Percentiles rank a stretch among this genome's conserved stretches.
Conservation (phyloP, 1,140 invertebrate species). For the Bombus picipes region DNA sequence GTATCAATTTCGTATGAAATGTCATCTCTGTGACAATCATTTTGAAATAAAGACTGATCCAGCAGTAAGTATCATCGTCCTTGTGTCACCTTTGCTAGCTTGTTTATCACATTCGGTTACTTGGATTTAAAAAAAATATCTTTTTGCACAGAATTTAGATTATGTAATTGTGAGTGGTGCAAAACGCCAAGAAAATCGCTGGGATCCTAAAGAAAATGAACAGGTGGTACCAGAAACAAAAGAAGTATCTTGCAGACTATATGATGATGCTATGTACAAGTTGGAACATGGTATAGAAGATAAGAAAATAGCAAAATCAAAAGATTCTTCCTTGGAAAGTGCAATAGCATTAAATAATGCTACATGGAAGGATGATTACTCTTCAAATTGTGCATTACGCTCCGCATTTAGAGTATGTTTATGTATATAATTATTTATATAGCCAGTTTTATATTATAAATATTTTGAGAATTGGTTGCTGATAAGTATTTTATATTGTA, state of each 20-base stretch:
- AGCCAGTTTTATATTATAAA: slow-evolving; percentile 5
- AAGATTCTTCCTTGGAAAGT: slow-evolving; percentile 88
- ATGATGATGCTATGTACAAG: slow-evolving; percentile 98
- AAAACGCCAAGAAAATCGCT: slow-evolving; percentile 97
- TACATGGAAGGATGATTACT: slow-evolving; percentile 95
- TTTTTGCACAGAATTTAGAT: slow-evolving; percentile 93
- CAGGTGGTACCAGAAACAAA: slow-evolving; percentile 96
- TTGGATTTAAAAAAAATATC: not conserved
- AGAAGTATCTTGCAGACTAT: slow-evolving; percentile 92
- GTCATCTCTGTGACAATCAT: slow-evolving; percentile 98
- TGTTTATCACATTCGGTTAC: slow-evolving; percentile 1
- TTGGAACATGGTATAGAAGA: slow-evolving; percentile 96
- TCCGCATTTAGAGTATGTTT: slow-evolving; percentile 88
- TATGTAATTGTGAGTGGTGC: slow-evolving; percentile 98
- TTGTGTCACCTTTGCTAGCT: not conserved
- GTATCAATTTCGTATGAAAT: slow-evolving; percentile 99
- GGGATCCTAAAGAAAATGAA: slow-evolving; percentile 98
- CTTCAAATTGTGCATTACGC: slow-evolving; percentile 91
- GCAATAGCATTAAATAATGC: slow-evolving; percentile 90
- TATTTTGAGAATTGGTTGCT: slow-evolving; percentile 21
- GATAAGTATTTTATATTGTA: slow-evolving; percentile 77
- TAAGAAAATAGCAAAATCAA: slow-evolving; percentile 87
- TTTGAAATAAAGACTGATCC: slow-evolving; percentile 99
- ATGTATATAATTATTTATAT: not conserved
- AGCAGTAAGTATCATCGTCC: slow-evolving; percentile 85